Conservation (phyloP, 2,113 vertebrate genomes). For the Myxocyprinus asiaticus region DNA sequence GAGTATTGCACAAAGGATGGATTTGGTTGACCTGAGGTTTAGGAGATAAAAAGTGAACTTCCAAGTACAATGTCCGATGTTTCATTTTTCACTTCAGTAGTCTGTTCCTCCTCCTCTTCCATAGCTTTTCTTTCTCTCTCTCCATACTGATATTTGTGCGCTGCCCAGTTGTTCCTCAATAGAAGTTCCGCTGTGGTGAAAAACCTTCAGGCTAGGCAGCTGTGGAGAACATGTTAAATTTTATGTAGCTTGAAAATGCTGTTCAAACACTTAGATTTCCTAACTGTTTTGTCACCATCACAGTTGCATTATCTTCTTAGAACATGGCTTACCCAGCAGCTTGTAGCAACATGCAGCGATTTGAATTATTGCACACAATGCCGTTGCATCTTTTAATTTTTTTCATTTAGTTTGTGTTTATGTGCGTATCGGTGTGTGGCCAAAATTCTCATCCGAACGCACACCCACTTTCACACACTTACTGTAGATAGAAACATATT, state of each 20-base stretch:
- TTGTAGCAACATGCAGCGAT: not conserved
- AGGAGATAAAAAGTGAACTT: slow-evolving; percentile 4
- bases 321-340: slow-evolving; percentile 33
- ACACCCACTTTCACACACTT: not conserved
- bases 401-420: not conserved
- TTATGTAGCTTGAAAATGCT: slow-evolving; percentile 87
- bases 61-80: too few relatives aligned
- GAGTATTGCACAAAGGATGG: slow-evolving; percentile 14
- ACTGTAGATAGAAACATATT: slow-evolving; percentile 9
- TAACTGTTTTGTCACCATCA: slow-evolving; percentile 73
- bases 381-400: not conserved
- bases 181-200: slow-evolving; percentile 78
- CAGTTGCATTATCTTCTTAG: slow-evolving; percentile 44
- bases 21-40: not conserved
- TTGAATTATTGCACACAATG: slow-evolving; percentile 3
- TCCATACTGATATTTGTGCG: not conserved
- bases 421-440: not conserved
- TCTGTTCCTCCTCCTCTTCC: not conserved
- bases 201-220: slow-evolving; percentile 83
- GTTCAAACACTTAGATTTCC: slow-evolving; percentile 71
- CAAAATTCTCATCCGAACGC: not conserved
- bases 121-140: not conserved
- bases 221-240: slow-evolving; percentile 87
- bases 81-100: not conserved
- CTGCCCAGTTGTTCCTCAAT: slow-evolving; percentile 74